These are phyloP conservation scores for Parauchenoglanis punctatus DNA, from an alignment of 2,797 vertebrate genomes.

Conservation along the genomic window DNA sequence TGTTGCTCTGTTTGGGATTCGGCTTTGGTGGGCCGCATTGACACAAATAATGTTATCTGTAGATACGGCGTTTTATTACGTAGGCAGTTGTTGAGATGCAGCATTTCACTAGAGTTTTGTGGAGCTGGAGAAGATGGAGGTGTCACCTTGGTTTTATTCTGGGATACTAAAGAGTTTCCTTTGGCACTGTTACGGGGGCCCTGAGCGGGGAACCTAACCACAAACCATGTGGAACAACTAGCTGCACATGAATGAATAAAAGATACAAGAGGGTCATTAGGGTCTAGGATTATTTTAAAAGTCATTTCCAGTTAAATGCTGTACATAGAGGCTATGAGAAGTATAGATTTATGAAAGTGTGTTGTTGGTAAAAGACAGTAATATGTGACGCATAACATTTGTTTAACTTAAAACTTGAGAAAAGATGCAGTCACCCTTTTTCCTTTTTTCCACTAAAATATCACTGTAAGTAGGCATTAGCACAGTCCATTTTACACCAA, in stretches of 20 bases:
- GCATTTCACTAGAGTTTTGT: background rate
- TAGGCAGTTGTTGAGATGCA: background rate
- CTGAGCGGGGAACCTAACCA: conserved; percentile 8
- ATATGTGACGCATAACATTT: background rate
- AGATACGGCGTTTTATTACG: background rate
- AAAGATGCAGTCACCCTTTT: background rate
- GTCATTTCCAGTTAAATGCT: background rate
- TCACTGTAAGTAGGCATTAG: background rate
- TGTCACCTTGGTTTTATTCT: conserved; percentile 25
- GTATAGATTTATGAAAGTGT: background rate
- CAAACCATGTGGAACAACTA: background rate
- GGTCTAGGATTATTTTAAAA: background rate
- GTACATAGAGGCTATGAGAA: background rate
- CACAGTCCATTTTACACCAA: background rate
- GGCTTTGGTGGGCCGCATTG: background rate
- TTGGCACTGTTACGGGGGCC: background rate
- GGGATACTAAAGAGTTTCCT: background rate
- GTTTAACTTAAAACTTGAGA: background rate
- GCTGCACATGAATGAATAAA: background rate
- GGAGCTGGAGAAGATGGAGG: background rate
- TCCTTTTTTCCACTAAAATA: background rate
- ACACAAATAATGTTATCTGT: background rate
- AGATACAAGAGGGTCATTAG: background rate
- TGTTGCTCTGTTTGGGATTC: conserved; percentile 4
- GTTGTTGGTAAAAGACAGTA: background rate